Evolutionary conservation across 2,113 vertebrate species (phyloP).

Genomic region (Forbesichthys papilliferus): DNA sequence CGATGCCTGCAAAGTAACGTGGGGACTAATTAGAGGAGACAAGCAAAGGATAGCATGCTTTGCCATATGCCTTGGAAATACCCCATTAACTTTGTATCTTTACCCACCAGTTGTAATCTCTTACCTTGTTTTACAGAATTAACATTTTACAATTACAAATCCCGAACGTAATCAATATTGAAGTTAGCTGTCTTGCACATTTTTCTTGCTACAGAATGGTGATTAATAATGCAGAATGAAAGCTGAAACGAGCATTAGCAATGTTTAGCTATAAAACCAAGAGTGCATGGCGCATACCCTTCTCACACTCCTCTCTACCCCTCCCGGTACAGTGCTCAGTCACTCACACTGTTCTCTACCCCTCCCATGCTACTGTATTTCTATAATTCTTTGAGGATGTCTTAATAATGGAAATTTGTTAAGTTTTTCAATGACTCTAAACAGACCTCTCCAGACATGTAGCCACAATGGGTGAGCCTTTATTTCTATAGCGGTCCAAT

Average conservation of each 20-base stretch:
- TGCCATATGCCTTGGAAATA: slow-evolving; percentile 16
- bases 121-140: slow-evolving; percentile 28
- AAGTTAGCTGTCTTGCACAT: not conserved
- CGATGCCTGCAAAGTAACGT: slow-evolving; percentile 24
- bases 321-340: too few species aligned
- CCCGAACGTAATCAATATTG: slow-evolving; percentile 10
- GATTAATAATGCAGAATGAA: too few species aligned
- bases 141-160: slow-evolving; percentile 29
- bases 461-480: slow-evolving; percentile 18
- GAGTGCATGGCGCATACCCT: too few species aligned
- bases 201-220: too few species aligned
- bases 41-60: slow-evolving; percentile 15
- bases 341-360: too few species aligned
- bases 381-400: too few species aligned
- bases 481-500: slow-evolving; percentile 21
- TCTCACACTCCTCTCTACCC: too few species aligned
- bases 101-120: slow-evolving; percentile 1
- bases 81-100: slow-evolving; percentile 14
- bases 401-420: too few species aligned
- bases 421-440: not conserved
- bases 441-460: slow-evolving; percentile 23
- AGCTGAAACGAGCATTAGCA: not conserved
- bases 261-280: not conserved
- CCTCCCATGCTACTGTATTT: too few species aligned
- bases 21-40: slow-evolving; percentile 45